Base-by-base conservation (phyloP, 2,888 invertebrate species). In the Teleogryllus oceanicus region DNA sequence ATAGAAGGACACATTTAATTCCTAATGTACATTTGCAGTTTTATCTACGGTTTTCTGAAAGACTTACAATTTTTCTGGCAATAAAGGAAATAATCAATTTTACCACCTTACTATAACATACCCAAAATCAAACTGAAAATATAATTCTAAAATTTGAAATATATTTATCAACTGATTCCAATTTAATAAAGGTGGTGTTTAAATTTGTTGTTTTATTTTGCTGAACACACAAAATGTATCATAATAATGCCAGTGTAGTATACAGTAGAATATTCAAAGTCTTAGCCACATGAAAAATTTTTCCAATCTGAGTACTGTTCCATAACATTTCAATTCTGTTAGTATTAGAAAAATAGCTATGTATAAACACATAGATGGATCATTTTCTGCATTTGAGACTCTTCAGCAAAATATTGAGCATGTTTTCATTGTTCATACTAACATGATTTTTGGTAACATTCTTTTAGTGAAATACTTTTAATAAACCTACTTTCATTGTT, bases 301-400 rank as follows among this genome's bases (percentile, higher is more conserved):
- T 62, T 62, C 62, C 62, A 13, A 62, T 62, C 37, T 37, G 37
- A 62, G 62, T 62, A 62, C n/a, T 18, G 16, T 62, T 62, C 62
- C 13, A 13, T 37, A 62, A 62, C n/a, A 62, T 18, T 62, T 62
- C 62, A 62, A 62, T 62, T 62, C 62, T 18, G 62, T 62, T 62
- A 62, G 62, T 62, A 62, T 18, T 62, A 62, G 62, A 62, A 62
- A 62, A 62, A 62, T 62, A 62, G 62, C 62, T 62, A 62, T 62
- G 62, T 62, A 62, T 62, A 62, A 62, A 62, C 62, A 62, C n/a
- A n/a, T 62, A 62, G 62, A 62, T 13, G 62, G 13, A 13, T 62
- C n/a, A n/a, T 62, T 18, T 62, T 62, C 62, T 5, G 62, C 11
- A 18, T 62, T 62, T 62, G 3, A 62, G 62, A 62, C 62, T 18